Base-by-base conservation (phyloP, 2,113 vertebrate genomes). In the Mus spicilegus region DNA sequence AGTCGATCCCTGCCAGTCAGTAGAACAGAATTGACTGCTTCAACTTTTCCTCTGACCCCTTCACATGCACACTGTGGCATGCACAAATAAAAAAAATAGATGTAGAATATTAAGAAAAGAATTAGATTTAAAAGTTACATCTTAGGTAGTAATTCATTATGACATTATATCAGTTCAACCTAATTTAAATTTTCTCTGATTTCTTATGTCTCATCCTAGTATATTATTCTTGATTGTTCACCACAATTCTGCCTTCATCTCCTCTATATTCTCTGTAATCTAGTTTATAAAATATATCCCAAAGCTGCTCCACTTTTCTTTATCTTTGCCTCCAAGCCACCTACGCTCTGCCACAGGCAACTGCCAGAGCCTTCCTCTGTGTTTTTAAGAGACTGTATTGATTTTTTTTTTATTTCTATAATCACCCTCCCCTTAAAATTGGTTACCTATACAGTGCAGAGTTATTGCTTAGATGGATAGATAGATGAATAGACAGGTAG, bases 321-420 rank as follows among this genome's bases (percentile, higher is more conserved):
- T 36, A 11, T 80, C 28, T 58, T 65, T 56, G 42, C 65, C 17
- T 51, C 8, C 7, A 22, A 61, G 20, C 28, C 22, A 39, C 9
- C 17, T 6, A 30, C 19, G 3, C n/a, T 46, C 20, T 33, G 14
- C 56, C 0, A 0, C 0, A 10, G 20, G 49, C 19, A 36, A n/a
- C 28, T 49, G 10, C 28, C 11, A 22, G 2, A 13, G 26, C 24
- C 51, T 51, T 85, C 5, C 0, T 30, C n/a, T 24, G 3, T 4
- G 49, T 28, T n/a, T 88, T 65, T 82, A 36, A 63, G 42, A 33
- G 6, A 67, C 11, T 33, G 36, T 0, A 28, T 22, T 86, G 51
- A 1, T 26, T 20, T 14, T 7, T 78, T 90, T 78, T 90, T 82
- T 91, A 26, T 28, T 70, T 90, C 88, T 56, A 8, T 0, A 0